Evolutionary conservation across 2,113 vertebrate genomes (phyloP).

Genomic region (human (Homo sapiens)): GRCh38 chr12:28366001-28366500

Average conservation of each 20-base stretch:
- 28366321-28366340: neutral
- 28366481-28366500: neutral
- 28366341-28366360: neutral
- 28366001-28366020: neutral
- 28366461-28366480: neutral
- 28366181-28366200: neutral
- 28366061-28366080: neutral
- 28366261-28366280: neutral
- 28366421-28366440: neutral
- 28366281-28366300: neutral
- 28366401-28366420: neutral
- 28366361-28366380: neutral
- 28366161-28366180: neutral
- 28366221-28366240: neutral
- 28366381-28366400: neutral
- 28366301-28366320: neutral
- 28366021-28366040: neutral
- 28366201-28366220: neutral
- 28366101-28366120: neutral
- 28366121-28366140: neutral
- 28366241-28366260: neutral
- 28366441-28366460: neutral
- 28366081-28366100: neutral
- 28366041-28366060: neutral
- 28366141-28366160: neutral